These are phyloP conservation scores for Hylia prasina DNA, from an alignment of 2,113 vertebrate genomes.

Conservation along the genomic window DNA sequence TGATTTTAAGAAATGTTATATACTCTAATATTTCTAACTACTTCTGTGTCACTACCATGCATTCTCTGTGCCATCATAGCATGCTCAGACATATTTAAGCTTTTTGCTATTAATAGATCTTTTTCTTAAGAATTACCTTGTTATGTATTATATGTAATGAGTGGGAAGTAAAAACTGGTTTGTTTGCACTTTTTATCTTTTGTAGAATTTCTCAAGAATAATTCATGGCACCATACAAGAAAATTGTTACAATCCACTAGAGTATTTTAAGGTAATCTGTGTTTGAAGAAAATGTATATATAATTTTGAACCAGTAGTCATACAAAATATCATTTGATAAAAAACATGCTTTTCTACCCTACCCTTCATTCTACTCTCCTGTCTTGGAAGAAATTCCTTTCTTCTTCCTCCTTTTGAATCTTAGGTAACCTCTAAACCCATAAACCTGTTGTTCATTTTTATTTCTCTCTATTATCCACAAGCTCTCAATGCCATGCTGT, in stretches of 20 bases:
- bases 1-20: not conserved
- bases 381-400: not conserved
- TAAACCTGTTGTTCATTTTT: not conserved
- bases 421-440: not conserved
- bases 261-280: not conserved
- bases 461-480: not conserved
- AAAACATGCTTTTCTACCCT: not conserved
- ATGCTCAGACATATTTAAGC: not conserved
- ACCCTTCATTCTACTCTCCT: not conserved
- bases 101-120: not conserved
- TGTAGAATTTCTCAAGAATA: not conserved
- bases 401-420: not conserved
- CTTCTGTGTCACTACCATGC: not conserved
- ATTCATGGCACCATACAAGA: not conserved
- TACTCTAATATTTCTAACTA: not conserved
- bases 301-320: not conserved
- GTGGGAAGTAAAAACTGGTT: not conserved
- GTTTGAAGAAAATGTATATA: not conserved
- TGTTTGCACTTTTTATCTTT: not conserved
- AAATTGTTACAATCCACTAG: not conserved
- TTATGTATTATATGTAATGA: not conserved
- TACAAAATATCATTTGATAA: not conserved
- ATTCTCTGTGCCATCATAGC: not conserved
- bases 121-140: not conserved
- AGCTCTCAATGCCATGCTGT: not conserved